Conservation (phyloP, 1,140 invertebrate species). For the Lethrus apterus region DNA sequence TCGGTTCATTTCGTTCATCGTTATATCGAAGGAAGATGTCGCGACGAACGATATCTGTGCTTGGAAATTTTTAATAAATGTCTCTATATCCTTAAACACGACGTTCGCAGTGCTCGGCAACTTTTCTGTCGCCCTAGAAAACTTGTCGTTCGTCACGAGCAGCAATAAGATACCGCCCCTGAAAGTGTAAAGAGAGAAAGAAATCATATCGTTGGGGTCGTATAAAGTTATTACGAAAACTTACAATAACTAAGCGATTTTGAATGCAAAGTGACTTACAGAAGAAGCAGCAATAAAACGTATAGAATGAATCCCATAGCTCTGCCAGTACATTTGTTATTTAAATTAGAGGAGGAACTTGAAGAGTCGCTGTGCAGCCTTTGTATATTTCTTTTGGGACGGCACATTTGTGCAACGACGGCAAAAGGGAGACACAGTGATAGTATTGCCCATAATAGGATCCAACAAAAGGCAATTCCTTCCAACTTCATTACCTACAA, state of each 20-base stretch:
- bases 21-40: conserved; percentile 1
- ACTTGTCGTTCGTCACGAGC: not conserved
- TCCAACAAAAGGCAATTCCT: conserved; percentile 1
- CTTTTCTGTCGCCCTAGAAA: not conserved
- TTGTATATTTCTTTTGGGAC: not conserved
- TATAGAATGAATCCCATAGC: not conserved
- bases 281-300: conserved; percentile 4
- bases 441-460: conserved; percentile 3
- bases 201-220: no score
- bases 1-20: not conserved
- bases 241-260: not conserved
- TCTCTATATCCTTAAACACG: not conserved
- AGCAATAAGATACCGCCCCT: not conserved
- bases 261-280: no score
- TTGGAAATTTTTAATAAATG: conserved; percentile 1
- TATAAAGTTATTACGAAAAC: not conserved
- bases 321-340: conserved; percentile 4
- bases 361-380: not conserved
- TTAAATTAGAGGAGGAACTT: conserved; percentile 5
- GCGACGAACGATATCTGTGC: not conserved
- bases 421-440: conserved; percentile 3
- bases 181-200: no score
- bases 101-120: not conserved
- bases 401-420: conserved; percentile 7
- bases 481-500: conserved; percentile 8